phyloP scores from a whole-genome alignment of 2,113 vertebrate species.

The Nansenia antarctica region DNA sequence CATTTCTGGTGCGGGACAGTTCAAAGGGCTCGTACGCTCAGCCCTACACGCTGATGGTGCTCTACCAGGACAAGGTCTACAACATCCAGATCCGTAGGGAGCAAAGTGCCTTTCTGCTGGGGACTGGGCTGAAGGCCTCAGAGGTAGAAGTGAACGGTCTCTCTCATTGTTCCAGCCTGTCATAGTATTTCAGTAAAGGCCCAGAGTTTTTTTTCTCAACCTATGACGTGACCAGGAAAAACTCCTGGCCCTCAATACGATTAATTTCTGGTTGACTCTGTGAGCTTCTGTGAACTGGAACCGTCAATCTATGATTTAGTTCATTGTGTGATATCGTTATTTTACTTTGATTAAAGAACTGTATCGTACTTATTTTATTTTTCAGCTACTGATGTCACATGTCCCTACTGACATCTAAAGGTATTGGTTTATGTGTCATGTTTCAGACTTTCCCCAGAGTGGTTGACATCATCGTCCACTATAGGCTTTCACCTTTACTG shows the following conservation, averaged over 20 bases:
- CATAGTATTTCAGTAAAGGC: background rate
- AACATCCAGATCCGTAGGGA: conserved; percentile 87
- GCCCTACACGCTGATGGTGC: conserved; percentile 87
- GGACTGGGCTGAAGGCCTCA: conserved; percentile 75
- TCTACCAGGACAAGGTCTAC: conserved; percentile 85
- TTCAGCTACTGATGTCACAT: background rate
- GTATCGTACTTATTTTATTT: too few species aligned
- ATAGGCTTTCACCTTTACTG: conserved; percentile 78
- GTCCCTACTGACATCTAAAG: background rate
- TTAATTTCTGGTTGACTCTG: background rate
- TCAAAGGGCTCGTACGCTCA: conserved; percentile 74
- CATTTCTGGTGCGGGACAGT: conserved; percentile 88
- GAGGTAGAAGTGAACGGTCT: conserved; percentile 70
- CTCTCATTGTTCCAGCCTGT: background rate
- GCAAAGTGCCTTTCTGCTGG: conserved; percentile 72
- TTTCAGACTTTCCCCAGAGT: conserved; percentile 79
- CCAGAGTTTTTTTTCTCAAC: background rate
- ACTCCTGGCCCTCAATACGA: background rate
- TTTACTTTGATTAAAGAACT: background rate
- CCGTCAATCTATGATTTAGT: background rate
- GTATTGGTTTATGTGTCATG: conserved; percentile 9
- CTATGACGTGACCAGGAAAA: background rate
- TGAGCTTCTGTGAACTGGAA: background rate
- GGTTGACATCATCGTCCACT: conserved; percentile 81
- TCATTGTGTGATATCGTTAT: background rate